Base-by-base conservation (phyloP, 92 coral and sea anemone genomes). In the Phenganax subtilis region DNA sequence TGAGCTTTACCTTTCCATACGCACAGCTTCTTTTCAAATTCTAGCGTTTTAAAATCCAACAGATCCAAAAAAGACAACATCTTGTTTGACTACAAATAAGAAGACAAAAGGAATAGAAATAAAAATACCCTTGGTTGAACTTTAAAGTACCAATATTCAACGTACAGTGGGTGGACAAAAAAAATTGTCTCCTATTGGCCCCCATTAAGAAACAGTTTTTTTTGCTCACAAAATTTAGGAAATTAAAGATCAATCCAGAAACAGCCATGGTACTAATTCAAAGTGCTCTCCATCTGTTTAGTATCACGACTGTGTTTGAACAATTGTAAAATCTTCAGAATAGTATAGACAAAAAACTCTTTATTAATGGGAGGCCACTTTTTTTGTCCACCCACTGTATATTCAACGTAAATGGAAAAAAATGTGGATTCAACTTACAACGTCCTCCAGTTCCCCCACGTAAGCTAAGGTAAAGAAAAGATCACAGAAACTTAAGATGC, bases 381-480 rank as follows among this genome's bases (percentile, higher is more conserved):
- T 51, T 20, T 73, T 3, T 8, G 54, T 51, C 0, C 6, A 55
- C 25, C 25, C 25, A 20, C 25, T 20, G 25, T 20, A 20, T 20
- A 20, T 20, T 20, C 25, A 20, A 20, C 25, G 7, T 7, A 74
- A 44, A 53, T 9, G 16, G 57, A 74, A 74, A 57, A 73, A 12
- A 44, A 51, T 3, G 30, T 11, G 47, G 68, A 25, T 53, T 59
- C 16, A 44, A 70, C 96, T 68, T 87, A 96, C 99, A 89, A 90
- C 99, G 76, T 96, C 99, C 73, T 96, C 97, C 3, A 96, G 90
- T 51, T 96, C 99, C 11, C 97, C 97, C 15, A 88, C 93, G 86
- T 89, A 90, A 14, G 99, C 91, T 6, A 96, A 85, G 29, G 97
- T 90, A 52, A 96, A 89, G 76, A 94, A 96, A 60, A 96, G 87